These are phyloP conservation scores for Cyaniris semiargus DNA, from an alignment of 2,888 invertebrate genomes.

Conservation along the genomic window DNA sequence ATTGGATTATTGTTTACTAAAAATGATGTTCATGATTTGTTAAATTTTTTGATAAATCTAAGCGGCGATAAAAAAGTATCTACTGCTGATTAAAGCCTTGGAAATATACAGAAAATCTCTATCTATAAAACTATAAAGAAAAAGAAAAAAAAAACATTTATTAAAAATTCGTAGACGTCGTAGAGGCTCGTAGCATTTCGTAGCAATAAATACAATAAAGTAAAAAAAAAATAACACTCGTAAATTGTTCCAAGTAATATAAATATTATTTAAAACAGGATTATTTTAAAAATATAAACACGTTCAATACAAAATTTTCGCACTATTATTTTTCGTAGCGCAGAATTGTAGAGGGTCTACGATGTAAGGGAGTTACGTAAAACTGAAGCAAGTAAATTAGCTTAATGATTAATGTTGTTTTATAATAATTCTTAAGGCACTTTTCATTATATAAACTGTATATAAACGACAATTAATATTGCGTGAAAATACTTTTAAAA, in stretches of 20 bases:
- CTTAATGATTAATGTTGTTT: background rate
- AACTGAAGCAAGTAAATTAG: background rate
- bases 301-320: background rate
- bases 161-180: background rate
- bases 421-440: background rate
- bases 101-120: too few relatives aligned
- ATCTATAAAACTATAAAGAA: too few relatives aligned
- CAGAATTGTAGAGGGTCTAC: background rate
- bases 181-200: slow-evolving; percentile 20
- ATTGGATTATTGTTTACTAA: too few relatives aligned
- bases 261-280: too few relatives aligned
- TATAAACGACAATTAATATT: too few relatives aligned
- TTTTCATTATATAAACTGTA: background rate
- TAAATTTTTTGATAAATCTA: too few relatives aligned
- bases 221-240: background rate
- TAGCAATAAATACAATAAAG: background rate
- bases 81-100: too few relatives aligned
- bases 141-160: too few relatives aligned
- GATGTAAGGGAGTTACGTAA: background rate
- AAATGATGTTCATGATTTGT: too few relatives aligned
- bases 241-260: background rate
- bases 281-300: too few relatives aligned
- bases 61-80: too few relatives aligned
- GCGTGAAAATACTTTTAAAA: too few relatives aligned
- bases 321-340: background rate